A percentile compares a stretch with the other conserved stretches of the same genome.
phyloP scores from a whole-genome alignment of 1,140 invertebrate species.

The Octopus sinensis region DNA sequence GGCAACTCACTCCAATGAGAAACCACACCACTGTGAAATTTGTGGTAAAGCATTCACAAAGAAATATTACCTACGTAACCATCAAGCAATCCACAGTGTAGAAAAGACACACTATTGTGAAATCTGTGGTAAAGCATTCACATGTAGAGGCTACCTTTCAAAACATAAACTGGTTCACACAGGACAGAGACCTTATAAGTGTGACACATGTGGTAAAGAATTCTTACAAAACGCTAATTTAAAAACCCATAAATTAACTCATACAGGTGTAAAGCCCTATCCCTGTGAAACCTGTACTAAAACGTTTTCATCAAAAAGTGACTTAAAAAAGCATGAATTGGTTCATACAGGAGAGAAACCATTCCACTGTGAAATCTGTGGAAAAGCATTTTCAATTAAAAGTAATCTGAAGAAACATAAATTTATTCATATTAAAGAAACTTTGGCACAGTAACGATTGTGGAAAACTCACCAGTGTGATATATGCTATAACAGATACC shows the following conservation, averaged over 20 bases:
- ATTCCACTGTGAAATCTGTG: conserved; percentile 8
- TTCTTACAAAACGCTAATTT: not conserved
- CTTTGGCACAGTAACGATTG: too few species aligned
- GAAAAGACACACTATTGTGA: conserved; percentile 48
- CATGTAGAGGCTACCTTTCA: conserved; percentile 27
- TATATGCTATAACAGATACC: too few species aligned
- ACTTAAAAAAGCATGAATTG: not conserved
- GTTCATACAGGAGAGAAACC: not conserved
- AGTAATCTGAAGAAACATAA: not conserved
- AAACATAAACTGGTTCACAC: conserved; percentile 20
- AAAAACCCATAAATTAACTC: not conserved
- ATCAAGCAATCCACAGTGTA: conserved; percentile 49
- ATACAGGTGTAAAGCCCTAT: not conserved
- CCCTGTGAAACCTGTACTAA: not conserved
- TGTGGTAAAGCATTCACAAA: conserved; percentile 63
- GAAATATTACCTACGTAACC: conserved; percentile 37
- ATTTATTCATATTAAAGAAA: not conserved
- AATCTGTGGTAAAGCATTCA: conserved; percentile 48
- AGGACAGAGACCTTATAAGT: not conserved
- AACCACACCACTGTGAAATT: conserved; percentile 50
- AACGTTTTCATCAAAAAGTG: not conserved
- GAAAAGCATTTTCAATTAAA: not conserved
- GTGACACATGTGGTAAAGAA: not conserved
- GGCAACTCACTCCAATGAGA: conserved; percentile 51
- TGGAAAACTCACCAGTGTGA: too few species aligned